Evolutionary conservation across 2,888 invertebrate species (phyloP).

Genomic region (Augiades crinisus): DNA sequence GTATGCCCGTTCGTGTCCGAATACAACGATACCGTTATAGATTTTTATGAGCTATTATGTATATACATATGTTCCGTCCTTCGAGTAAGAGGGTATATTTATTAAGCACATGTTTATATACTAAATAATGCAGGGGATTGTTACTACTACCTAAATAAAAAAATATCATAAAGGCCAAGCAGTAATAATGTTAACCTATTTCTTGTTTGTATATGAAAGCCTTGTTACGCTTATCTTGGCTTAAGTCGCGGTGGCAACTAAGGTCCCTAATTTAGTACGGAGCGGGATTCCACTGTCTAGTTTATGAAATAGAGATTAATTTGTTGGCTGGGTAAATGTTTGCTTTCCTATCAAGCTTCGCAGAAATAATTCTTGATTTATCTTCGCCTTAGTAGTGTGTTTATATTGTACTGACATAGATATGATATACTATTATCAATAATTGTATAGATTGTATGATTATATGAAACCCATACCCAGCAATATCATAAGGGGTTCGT

Average conservation of each 20-base stretch:
- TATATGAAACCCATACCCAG: no score
- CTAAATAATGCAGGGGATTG: no score
- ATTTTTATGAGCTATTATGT: no score
- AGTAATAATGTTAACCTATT: background rate
- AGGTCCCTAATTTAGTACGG: background rate
- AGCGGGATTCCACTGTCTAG: background rate
- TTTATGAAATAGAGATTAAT: conserved; percentile 9
- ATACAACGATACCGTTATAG: no score
- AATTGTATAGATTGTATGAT: no score
- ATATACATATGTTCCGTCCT: no score
- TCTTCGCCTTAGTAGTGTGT: background rate
- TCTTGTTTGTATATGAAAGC: background rate
- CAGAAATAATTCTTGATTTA: background rate
- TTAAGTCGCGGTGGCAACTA: background rate
- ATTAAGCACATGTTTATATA: no score
- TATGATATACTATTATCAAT: no score
- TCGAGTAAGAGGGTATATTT: no score
- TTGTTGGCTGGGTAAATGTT: conserved; percentile 1
- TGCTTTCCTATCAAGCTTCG: background rate
- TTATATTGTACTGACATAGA: background rate
- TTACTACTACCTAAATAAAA: no score
- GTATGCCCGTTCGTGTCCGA: no score
- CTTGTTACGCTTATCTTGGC: background rate
- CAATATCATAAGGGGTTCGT: no score
- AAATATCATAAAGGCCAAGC: background rate